These are phyloP conservation scores for Ptyas mucosa DNA, from an alignment of 2,113 vertebrate genomes.

Conservation along the genomic window DNA sequence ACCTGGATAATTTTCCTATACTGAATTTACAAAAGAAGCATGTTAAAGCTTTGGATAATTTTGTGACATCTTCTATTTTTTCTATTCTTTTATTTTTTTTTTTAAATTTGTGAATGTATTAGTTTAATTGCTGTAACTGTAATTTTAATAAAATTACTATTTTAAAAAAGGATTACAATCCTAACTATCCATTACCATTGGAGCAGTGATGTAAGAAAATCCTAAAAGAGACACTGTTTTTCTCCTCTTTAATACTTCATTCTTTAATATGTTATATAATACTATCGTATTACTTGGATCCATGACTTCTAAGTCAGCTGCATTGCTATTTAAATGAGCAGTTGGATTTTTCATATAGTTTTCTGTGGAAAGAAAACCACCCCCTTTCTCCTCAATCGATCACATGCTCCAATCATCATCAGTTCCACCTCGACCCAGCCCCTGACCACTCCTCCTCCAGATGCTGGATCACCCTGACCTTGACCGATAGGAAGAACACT, in stretches of 20 bases:
- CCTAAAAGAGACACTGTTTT: not conserved
- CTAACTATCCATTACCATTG: not conserved
- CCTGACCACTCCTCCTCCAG: too few relatives aligned
- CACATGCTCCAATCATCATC: too few relatives aligned
- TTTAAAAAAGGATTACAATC: not conserved
- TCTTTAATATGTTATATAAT: not conserved
- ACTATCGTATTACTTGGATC: not conserved
- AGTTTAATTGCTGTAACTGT: not conserved
- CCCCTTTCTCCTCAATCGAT: too few relatives aligned
- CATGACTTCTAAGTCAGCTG: not conserved
- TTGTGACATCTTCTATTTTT: not conserved
- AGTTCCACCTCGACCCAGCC: too few relatives aligned
- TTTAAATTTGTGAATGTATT: not conserved
- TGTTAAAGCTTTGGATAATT: not conserved
- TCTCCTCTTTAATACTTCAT: not conserved
- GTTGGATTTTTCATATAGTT: not conserved
- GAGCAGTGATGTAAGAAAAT: not conserved
- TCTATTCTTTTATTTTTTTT: not conserved
- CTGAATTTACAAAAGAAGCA: not conserved
- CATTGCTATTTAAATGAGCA: not conserved
- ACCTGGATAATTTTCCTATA: not conserved
- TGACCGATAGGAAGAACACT: too few relatives aligned
- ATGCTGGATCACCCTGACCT: too few relatives aligned
- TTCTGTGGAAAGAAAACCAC: too few relatives aligned
- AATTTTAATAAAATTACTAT: not conserved